Conservation (phyloP, 2,113 vertebrate genomes). For the Protobothrops mucrosquamatus region DNA sequence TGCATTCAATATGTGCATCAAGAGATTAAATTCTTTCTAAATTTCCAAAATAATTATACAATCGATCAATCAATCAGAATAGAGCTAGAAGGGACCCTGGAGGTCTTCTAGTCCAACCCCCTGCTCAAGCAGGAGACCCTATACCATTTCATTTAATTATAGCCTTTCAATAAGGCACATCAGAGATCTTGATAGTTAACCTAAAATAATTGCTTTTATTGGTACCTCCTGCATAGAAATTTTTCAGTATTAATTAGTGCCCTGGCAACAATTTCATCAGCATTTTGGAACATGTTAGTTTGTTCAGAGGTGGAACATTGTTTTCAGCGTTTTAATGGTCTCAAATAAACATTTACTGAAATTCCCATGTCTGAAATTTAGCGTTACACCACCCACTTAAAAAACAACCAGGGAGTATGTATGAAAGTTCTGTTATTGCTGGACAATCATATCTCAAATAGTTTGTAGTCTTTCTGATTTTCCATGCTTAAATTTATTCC, state of each 20-base stretch:
- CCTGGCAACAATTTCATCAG: background rate
- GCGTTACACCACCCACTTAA: background rate
- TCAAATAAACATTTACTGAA: background rate
- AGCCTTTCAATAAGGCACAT: conserved; percentile 24
- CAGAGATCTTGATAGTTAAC: conserved; percentile 35
- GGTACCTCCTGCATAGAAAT: background rate
- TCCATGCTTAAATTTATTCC: background rate
- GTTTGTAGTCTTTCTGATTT: background rate
- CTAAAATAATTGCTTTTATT: conserved; percentile 10
- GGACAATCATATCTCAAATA: background rate
- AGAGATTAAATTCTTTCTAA: background rate
- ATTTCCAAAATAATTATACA: conserved; percentile 23
- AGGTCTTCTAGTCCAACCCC: background rate
- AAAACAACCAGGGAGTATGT: background rate
- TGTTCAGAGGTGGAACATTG: background rate
- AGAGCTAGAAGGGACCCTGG: background rate
- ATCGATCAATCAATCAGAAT: background rate
- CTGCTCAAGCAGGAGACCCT: background rate
- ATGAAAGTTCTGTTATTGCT: background rate
- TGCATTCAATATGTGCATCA: background rate
- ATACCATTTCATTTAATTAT: conserved; percentile 1
- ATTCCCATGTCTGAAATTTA: background rate
- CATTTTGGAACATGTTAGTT: background rate
- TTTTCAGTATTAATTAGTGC: conserved; percentile 18
- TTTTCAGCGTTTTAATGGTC: background rate